Percentiles rank a stretch among this genome's conserved stretches.
Evolutionary conservation across 2,888 invertebrate genomes (phyloP).

Genomic region (Ferdinandea cuprea): DNA sequence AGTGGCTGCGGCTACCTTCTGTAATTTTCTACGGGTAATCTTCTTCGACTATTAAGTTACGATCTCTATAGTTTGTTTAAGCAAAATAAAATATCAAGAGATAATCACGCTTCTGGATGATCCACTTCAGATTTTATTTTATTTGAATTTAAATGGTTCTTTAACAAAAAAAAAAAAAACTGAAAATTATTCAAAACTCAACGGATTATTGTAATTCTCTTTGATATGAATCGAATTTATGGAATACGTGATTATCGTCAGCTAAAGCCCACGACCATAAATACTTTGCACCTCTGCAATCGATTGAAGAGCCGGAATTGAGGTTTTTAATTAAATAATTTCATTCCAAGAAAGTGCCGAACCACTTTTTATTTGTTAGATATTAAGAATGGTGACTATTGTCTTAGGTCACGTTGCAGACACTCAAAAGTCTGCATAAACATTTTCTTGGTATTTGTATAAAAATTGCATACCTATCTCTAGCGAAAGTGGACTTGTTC

Average conservation of each 20-base stretch:
- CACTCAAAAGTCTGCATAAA: slow-evolving; percentile 1
- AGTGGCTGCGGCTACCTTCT: background rate
- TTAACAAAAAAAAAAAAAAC: slow-evolving; percentile 5
- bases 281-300: slow-evolving; percentile 14
- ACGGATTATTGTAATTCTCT: slow-evolving; percentile 18
- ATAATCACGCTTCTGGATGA: slow-evolving; percentile 16
- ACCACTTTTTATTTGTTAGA: no score
- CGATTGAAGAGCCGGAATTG: slow-evolving; percentile 2
- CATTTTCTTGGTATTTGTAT: background rate
- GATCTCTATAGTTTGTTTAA: slow-evolving; percentile 51
- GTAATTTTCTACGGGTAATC: slow-evolving; percentile 34
- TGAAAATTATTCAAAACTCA: slow-evolving; percentile 2
- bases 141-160: slow-evolving; percentile 45
- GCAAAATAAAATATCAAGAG: slow-evolving; percentile 30
- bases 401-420: slow-evolving; percentile 31
- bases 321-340: slow-evolving; percentile 25
- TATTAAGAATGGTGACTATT: slow-evolving; percentile 6
- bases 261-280: slow-evolving; percentile 1
- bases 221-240: background rate
- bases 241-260: slow-evolving; percentile 5
- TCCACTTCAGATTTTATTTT: slow-evolving; percentile 18
- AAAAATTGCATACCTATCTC: background rate
- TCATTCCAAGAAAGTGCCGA: background rate
- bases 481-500: slow-evolving; percentile 1
- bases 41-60: background rate